These are phyloP conservation scores for Actias luna DNA, from an alignment of 2,888 invertebrate species.

Conservation along the genomic window DNA sequence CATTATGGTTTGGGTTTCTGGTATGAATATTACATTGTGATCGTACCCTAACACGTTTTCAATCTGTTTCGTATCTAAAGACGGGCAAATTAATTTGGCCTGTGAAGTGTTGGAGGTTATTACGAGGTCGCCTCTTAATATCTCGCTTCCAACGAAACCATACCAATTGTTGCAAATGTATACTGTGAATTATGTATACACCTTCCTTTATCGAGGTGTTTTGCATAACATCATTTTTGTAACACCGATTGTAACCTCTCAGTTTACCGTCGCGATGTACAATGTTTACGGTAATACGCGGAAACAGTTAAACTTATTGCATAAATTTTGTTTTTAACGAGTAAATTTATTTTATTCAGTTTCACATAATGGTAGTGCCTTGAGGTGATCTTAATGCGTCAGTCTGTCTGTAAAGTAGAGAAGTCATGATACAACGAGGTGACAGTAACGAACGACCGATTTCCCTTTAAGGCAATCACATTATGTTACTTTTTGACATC, in stretches of 20 bases:
- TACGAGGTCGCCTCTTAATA: slow-evolving; percentile 46
- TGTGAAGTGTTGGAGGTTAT: slow-evolving; percentile 34
- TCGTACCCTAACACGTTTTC: slow-evolving; percentile 44
- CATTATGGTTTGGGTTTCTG: slow-evolving; percentile 5
- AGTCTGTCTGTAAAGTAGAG: slow-evolving; percentile 57
- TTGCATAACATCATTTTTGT: slow-evolving; percentile 51
- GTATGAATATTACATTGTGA: slow-evolving; percentile 12
- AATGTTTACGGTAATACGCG: slow-evolving; percentile 34
- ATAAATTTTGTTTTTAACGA: slow-evolving; percentile 41
- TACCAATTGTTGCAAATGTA: slow-evolving; percentile 47
- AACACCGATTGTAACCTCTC: slow-evolving; percentile 37
- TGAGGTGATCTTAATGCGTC: slow-evolving; percentile 45
- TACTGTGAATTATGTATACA: slow-evolving; percentile 52
- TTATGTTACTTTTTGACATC: slow-evolving; percentile 77
- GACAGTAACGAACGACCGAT: slow-evolving; percentile 73
- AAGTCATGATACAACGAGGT: slow-evolving; percentile 56
- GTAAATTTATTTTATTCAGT: slow-evolving; percentile 47
- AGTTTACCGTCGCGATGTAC: background rate
- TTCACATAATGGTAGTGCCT: slow-evolving; percentile 49
- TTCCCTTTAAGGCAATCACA: slow-evolving; percentile 67
- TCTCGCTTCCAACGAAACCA: slow-evolving; percentile 35
- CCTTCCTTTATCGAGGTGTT: slow-evolving; percentile 54
- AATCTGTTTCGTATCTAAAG: slow-evolving; percentile 48
- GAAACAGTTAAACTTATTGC: slow-evolving; percentile 40
- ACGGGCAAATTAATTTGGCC: slow-evolving; percentile 55